Evolutionary conservation across 2,888 invertebrate genomes (phyloP), one percentile per base, ranked within the genome.

Genomic region (Synanthedon vespiformis): DNA sequence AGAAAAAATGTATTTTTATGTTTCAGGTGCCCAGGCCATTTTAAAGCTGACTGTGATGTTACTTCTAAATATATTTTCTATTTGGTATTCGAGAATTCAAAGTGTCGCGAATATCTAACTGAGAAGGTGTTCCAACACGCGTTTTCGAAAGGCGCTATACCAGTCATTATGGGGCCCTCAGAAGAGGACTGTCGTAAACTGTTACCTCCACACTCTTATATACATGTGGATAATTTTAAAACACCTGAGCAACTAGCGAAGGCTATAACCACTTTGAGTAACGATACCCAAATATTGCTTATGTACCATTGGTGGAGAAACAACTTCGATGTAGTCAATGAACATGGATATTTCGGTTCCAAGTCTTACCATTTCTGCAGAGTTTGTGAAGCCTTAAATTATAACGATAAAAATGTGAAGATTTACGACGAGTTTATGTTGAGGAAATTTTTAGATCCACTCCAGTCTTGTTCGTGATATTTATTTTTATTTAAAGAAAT

Each of bases 61-160:
- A 71, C 92, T 48, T 72, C 82, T 0, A 62, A 84, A 8, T 93
- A 93, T 69, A 80, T 91, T 60, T 93, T 93, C 68, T 92, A 93
- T 62, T 70, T 93, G 48, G 89, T 92, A 0, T 90, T 93, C 58
- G 93, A 93, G 71, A 93, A 93, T 65, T 89, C 91, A 0, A 89
- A 90, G 60, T 93, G 93, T 64, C 80, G 81, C 5, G 90, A 93
- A 65, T 93, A 93, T 61, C 72, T 93, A 49, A 93, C 92, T 0
- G 93, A 93, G 65, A 93, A 93, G 68, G 67, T 89, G 1, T 93
- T 90, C 75, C 90, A 91, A 84, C 88, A 92, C 59, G 91, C 90
- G 0, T 92, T 89, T 60, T 63, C 74, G 2, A 92, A 91, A 68
- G 87, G 88, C 13, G 82, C 91, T 0, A 88, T 92, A 40, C 93